These are phyloP conservation scores for Thumatha senex DNA, from an alignment of 2,888 invertebrate genomes.

Conservation along the genomic window DNA sequence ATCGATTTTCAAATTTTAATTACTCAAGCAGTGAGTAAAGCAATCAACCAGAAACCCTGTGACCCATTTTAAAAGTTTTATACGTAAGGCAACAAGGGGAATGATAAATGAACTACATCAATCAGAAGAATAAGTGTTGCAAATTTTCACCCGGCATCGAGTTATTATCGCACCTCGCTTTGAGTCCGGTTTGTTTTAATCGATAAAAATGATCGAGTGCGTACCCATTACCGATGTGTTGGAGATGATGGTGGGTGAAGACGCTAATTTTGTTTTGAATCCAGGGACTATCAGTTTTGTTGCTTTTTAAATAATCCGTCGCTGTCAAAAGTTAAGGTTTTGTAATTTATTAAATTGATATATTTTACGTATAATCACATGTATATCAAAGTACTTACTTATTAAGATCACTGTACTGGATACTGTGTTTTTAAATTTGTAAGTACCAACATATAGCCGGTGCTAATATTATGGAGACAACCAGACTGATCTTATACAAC, in stretches of 20 bases:
- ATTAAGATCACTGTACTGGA: too few species aligned
- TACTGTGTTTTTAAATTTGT: too few species aligned
- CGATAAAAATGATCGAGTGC: conserved; percentile 52
- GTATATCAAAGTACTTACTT: too few species aligned
- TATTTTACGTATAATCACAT: neutral
- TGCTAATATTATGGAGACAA: too few species aligned
- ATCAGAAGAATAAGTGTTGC: conserved; percentile 80
- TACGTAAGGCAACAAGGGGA: conserved; percentile 70
- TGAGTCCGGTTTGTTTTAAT: conserved; percentile 59
- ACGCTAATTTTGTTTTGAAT: conserved; percentile 18
- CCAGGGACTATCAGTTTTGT: conserved; percentile 6
- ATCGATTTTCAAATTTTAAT: conserved; percentile 77
- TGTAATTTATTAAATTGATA: neutral
- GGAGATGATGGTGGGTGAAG: conserved; percentile 11
- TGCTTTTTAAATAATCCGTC: neutral
- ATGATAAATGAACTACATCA: conserved; percentile 81
- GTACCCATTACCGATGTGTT: conserved; percentile 17
- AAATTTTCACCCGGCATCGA: conserved; percentile 70
- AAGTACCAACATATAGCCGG: too few species aligned
- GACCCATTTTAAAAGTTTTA: conserved; percentile 82
- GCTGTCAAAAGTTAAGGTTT: neutral
- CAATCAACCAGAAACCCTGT: conserved; percentile 75
- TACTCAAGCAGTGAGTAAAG: conserved; percentile 65
- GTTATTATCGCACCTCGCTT: conserved; percentile 60
- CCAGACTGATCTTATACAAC: too few species aligned